These are phyloP conservation scores for Eonycteris spelaea DNA, from an alignment of 2,113 vertebrate species.

Conservation along the genomic window DNA sequence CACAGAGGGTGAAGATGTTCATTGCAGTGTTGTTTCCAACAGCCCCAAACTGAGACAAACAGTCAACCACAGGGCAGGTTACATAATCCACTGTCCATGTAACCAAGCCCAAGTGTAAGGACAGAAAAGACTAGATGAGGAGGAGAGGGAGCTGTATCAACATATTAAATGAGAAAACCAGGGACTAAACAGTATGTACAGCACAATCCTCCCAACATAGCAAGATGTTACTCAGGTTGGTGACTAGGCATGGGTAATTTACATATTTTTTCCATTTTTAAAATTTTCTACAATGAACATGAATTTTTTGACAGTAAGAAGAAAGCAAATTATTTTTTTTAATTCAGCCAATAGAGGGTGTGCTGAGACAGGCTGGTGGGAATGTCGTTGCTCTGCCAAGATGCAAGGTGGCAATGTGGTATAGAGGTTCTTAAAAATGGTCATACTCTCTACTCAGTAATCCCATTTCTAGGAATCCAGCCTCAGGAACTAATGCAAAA, in stretches of 20 bases:
- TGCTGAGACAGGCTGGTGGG: not conserved
- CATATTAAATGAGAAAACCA: not conserved
- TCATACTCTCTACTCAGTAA: not conserved
- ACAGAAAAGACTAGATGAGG: rapidly evolving
- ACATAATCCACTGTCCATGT: not conserved
- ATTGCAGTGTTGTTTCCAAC: not conserved
- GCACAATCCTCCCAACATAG: not conserved
- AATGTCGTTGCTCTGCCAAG: not conserved
- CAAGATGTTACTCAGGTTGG: not conserved
- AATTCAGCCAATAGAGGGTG: not conserved
- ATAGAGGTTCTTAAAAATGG: not conserved
- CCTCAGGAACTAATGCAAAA: not conserved
- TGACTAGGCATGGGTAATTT: not conserved
- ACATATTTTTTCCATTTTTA: not conserved
- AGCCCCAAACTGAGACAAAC: not conserved
- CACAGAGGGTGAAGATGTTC: not conserved
- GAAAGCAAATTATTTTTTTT: not conserved
- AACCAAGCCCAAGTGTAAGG: not conserved
- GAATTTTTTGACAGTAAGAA: not conserved
- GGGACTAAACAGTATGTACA: rapidly evolving
- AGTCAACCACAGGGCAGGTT: not conserved
- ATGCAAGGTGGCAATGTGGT: not conserved
- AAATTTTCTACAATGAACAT: not conserved
- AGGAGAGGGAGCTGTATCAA: not conserved
- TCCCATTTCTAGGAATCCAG: not conserved